phyloP scores from a whole-genome alignment of 2,888 invertebrate genomes.

The Zelleria hepariella region DNA sequence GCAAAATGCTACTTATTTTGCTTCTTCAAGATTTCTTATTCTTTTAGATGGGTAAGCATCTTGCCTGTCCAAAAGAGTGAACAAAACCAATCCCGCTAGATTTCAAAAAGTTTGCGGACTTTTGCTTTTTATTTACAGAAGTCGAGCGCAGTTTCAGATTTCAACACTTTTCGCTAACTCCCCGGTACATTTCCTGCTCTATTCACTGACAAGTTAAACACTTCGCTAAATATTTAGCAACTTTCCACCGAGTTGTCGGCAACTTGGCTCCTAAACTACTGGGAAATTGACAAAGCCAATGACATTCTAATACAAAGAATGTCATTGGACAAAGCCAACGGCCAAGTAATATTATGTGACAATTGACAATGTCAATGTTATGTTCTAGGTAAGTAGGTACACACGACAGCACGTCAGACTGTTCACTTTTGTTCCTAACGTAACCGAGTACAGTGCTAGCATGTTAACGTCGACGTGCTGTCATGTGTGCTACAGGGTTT shows the following conservation, averaged over 20 bases:
- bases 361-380: neutral
- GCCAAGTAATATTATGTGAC: neutral
- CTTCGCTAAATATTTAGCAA: neutral
- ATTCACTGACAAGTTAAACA: neutral
- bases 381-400: neutral
- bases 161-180: neutral
- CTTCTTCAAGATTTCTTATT: neutral
- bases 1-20: too few species aligned
- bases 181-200: neutral
- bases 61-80: neutral
- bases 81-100: neutral
- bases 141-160: neutral
- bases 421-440: too few species aligned
- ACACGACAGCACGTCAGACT: too few species aligned
- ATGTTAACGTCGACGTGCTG: too few species aligned
- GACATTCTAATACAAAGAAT: neutral
- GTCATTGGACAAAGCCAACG: neutral
- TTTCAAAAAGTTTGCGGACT: neutral
- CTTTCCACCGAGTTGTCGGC: neutral
- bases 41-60: neutral
- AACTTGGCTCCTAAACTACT: neutral
- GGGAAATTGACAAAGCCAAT: neutral
- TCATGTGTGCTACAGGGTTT: too few species aligned
- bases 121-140: neutral
- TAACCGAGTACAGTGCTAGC: too few species aligned